These are phyloP conservation scores for Bombus turneri DNA, from an alignment of 1,140 invertebrate genomes.

Conservation along the genomic window DNA sequence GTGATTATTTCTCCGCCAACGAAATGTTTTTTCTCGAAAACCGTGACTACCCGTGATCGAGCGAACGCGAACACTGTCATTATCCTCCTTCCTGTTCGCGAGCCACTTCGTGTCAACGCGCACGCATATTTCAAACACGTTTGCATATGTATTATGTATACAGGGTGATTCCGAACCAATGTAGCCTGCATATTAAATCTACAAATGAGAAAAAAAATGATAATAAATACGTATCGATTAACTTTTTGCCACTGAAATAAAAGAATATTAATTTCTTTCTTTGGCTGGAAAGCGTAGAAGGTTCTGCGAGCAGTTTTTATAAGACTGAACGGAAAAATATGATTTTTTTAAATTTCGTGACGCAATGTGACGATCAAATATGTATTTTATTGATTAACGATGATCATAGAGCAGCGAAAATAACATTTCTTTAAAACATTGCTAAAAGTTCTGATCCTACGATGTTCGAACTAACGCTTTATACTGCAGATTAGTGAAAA, in stretches of 20 bases:
- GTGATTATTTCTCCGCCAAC: slow-evolving; percentile 8
- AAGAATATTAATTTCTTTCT: neutral
- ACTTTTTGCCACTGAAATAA: neutral
- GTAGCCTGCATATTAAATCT: slow-evolving; percentile 6
- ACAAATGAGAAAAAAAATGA: neutral
- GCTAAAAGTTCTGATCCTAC: too few relatives aligned
- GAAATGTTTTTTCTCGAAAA: slow-evolving; percentile 46
- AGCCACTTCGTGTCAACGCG: slow-evolving; percentile 48
- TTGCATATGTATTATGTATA: neutral
- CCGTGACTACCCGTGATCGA: slow-evolving; percentile 53
- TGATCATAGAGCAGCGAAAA: too few relatives aligned
- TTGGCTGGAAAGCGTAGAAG: too few relatives aligned
- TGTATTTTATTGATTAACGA: neutral
- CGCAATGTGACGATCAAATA: neutral
- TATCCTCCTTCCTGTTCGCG: slow-evolving; percentile 54
- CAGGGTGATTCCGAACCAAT: neutral
- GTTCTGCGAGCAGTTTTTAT: neutral
- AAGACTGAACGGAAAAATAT: neutral
- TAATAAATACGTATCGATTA: neutral
- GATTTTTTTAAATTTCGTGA: neutral
- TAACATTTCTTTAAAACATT: too few relatives aligned
- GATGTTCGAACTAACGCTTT: too few relatives aligned
- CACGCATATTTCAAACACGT: slow-evolving; percentile 33
- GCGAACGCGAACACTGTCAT: slow-evolving; percentile 50
- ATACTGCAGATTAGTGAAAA: too few relatives aligned